phyloP scores from a whole-genome alignment of 92 coral and sea anemone species.

The Umimayanthus chanpuru region DNA sequence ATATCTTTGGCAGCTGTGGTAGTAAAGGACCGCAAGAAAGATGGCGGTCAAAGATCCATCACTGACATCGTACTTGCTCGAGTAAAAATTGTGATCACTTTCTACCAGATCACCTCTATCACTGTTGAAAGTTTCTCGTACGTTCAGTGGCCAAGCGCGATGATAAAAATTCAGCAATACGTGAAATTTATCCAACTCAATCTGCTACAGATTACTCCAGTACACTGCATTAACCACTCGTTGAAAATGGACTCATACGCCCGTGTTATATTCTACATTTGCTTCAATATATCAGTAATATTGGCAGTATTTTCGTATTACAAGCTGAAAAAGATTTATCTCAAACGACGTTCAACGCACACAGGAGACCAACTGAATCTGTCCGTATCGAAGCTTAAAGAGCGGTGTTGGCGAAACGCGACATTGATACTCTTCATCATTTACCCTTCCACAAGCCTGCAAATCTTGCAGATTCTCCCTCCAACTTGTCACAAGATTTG shows the following conservation, averaged over 20 bases:
- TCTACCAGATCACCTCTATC: slow-evolving; percentile 63
- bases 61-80: slow-evolving; percentile 61
- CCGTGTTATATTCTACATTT: slow-evolving; percentile 41
- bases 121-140: slow-evolving; percentile 65
- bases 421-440: slow-evolving; percentile 52
- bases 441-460: slow-evolving; percentile 63
- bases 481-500: slow-evolving; percentile 61
- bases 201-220: slow-evolving; percentile 57
- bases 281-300: slow-evolving; percentile 31
- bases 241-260: slow-evolving; percentile 49
- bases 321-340: slow-evolving; percentile 29
- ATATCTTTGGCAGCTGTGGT: slow-evolving; percentile 32
- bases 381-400: slow-evolving; percentile 13
- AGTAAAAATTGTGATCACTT: slow-evolving; percentile 60
- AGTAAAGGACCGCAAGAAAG: slow-evolving; percentile 32
- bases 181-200: slow-evolving; percentile 59
- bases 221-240: slow-evolving; percentile 52
- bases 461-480: slow-evolving; percentile 53
- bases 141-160: slow-evolving; percentile 58
- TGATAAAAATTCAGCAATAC: slow-evolving; percentile 50
- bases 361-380: not conserved
- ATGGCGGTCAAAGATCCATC: slow-evolving; percentile 30
- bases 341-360: not conserved
- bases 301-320: slow-evolving; percentile 28
- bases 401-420: slow-evolving; percentile 52